Evolutionary conservation across 2,888 invertebrate genomes (phyloP).

Genomic region (Lymantria dispar): DNA sequence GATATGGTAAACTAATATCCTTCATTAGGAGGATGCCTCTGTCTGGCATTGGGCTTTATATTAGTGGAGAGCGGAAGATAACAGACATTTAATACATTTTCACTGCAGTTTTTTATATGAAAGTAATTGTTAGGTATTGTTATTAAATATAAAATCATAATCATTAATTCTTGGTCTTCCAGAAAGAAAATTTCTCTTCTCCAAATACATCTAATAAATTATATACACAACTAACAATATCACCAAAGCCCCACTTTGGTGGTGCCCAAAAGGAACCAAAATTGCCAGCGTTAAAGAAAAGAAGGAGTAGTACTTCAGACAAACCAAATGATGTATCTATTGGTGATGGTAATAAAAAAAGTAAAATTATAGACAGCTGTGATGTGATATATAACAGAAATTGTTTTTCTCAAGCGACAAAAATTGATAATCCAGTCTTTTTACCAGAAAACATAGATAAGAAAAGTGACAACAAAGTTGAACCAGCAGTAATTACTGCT

Average conservation of each 20-base stretch:
- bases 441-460: constrained; percentile 65
- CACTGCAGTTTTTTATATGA: too few relatives aligned
- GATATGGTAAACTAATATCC: too few relatives aligned
- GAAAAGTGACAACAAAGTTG: constrained; percentile 57
- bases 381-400: constrained; percentile 62
- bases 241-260: constrained; percentile 59
- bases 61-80: too few relatives aligned
- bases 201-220: constrained; percentile 70
- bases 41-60: too few relatives aligned
- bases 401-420: constrained; percentile 51
- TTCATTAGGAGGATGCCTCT: too few relatives aligned
- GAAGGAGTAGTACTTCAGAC: constrained; percentile 74
- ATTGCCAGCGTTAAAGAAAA: constrained; percentile 67
- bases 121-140: too few relatives aligned
- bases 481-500: constrained; percentile 47
- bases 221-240: constrained; percentile 74
- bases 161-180: too few relatives aligned
- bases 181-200: constrained; percentile 70
- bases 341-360: constrained; percentile 62
- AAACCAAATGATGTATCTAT: constrained; percentile 67
- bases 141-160: too few relatives aligned
- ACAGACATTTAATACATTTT: too few relatives aligned
- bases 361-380: constrained; percentile 62
- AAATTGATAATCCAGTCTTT: constrained; percentile 52
- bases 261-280: constrained; percentile 63